Percentiles rank a stretch among this genome's conserved stretches.
Evolutionary conservation across 2,113 vertebrate genomes (phyloP).

Genomic region (Caranx melampygus): DNA sequence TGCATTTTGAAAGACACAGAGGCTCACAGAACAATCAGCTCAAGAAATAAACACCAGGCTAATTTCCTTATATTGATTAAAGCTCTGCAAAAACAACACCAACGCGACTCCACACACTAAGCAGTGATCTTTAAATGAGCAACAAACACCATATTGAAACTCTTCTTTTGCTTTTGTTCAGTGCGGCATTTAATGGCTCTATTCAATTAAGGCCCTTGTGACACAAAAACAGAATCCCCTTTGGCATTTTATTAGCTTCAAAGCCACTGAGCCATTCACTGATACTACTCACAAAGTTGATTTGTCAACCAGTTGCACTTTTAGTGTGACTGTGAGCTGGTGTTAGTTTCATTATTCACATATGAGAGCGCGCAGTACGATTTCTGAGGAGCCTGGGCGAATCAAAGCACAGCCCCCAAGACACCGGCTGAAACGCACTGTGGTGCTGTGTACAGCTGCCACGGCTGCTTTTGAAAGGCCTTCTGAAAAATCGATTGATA

Average conservation of each 20-base stretch:
- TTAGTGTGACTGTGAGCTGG: constrained; percentile 38
- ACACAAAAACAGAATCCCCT: constrained; percentile 58
- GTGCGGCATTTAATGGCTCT: constrained; percentile 47
- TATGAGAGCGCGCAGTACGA: constrained; percentile 19
- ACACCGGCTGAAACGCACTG: background rate
- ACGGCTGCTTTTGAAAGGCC: constrained; percentile 8
- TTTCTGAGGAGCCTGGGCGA: constrained; percentile 44
- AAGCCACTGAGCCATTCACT: constrained; percentile 54
- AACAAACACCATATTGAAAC: constrained; percentile 45
- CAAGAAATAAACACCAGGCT: constrained; percentile 36
- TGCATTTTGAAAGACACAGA: constrained; percentile 28
- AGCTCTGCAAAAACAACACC: constrained; percentile 9
- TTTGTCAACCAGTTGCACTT: constrained; percentile 61
- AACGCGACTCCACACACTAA: background rate
- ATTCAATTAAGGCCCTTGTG: constrained; percentile 60
- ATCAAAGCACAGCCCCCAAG: constrained; percentile 61
- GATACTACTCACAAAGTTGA: constrained; percentile 61
- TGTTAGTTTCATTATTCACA: constrained; percentile 70
- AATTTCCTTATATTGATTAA: constrained; percentile 51
- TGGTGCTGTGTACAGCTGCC: constrained; percentile 20
- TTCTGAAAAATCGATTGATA: constrained; percentile 45
- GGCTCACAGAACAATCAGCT: constrained; percentile 19
- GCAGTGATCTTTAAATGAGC: constrained; percentile 32
- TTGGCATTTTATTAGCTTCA: constrained; percentile 65
- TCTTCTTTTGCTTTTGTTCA: constrained; percentile 48